Conservation (phyloP, 2,888 invertebrate genomes). For the Cosmia trapezina region DNA sequence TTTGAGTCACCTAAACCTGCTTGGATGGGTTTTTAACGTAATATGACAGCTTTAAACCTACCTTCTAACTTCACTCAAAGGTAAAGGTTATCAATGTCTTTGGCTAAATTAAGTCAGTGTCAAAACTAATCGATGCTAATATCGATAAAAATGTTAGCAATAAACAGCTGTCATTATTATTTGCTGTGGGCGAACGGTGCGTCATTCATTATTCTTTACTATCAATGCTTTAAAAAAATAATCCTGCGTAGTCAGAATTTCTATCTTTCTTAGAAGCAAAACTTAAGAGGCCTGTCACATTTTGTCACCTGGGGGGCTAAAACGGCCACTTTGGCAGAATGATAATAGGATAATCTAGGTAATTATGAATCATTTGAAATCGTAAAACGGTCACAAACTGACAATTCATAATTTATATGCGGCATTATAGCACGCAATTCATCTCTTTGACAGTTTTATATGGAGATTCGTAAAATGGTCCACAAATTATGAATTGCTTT, state of each 20-base stretch:
- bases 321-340: no score
- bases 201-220: not conserved
- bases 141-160: not conserved
- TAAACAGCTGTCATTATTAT: not conserved
- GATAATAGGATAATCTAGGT: no score
- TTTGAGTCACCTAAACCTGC: not conserved
- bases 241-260: not conserved
- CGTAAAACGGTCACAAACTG: no score
- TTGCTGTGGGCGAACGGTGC: constrained; percentile 3
- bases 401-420: no score
- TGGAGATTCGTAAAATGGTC: no score
- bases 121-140: not conserved
- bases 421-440: no score
- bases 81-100: not conserved
- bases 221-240: not conserved
- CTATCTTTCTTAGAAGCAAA: constrained; percentile 2
- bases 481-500: no score
- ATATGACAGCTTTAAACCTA: not conserved
- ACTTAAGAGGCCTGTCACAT: not conserved
- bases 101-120: not conserved
- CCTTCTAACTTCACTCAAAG: no score
- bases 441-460: no score
- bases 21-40: not conserved
- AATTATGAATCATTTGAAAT: no score
- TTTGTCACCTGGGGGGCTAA: no score